Conservation (phyloP, 2,113 vertebrate genomes). For the Zosterops borbonicus region DNA sequence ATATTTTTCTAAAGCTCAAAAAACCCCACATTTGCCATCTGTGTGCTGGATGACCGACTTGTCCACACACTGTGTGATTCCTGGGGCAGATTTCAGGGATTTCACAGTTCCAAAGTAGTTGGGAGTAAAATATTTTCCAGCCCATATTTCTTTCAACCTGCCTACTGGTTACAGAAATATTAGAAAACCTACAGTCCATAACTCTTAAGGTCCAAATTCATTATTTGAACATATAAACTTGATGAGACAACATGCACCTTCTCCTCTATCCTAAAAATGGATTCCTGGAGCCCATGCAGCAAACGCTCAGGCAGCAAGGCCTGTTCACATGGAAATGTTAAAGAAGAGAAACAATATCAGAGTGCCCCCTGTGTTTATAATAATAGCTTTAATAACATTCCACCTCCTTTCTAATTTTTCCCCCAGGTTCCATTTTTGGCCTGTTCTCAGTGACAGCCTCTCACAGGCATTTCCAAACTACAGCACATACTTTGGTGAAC, state of each 20-base stretch:
- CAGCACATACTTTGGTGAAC: not conserved
- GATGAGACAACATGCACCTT: not conserved
- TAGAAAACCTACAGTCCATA: not conserved
- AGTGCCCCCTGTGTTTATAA: not conserved
- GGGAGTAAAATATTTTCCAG: not conserved
- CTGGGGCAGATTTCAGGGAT: not conserved
- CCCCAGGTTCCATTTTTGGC: not conserved
- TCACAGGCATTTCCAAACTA: not conserved
- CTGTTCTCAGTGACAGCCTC: not conserved
- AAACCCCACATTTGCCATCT: not conserved
- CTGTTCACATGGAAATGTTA: not conserved
- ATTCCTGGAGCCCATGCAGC: not conserved
- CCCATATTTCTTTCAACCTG: not conserved
- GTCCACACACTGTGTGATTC: not conserved
- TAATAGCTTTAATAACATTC: slow-evolving; percentile 36
- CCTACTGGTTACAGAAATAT: not conserved
- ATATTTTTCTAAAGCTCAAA: not conserved
- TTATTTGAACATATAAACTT: not conserved
- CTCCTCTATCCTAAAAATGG: not conserved
- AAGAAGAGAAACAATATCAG: not conserved
- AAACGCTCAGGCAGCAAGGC: not conserved
- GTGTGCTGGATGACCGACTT: not conserved
- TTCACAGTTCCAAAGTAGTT: not conserved
- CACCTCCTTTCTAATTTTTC: not conserved
- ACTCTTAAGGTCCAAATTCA: not conserved